phyloP scores from a whole-genome alignment of 2,888 invertebrate species.

The Ormyrus rosae region DNA sequence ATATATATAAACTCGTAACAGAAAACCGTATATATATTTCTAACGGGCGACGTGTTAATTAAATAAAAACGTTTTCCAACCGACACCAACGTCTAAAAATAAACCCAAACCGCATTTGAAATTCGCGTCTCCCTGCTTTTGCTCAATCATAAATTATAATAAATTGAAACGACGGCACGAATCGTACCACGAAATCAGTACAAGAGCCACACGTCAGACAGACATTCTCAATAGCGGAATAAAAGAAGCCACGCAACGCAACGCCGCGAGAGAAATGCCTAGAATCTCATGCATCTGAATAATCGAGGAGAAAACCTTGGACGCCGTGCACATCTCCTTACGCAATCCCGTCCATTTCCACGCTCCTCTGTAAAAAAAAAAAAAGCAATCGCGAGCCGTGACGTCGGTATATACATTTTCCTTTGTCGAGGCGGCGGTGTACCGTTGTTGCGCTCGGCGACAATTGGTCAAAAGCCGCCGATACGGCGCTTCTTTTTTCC shows the following conservation, averaged over 20 bases:
- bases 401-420: not conserved
- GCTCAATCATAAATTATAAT: no score
- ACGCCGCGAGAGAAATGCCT: conserved; percentile 14
- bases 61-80: no score
- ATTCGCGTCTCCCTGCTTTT: no score
- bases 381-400: conserved; percentile 9
- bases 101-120: no score
- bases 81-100: no score
- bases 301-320: conserved; percentile 16
- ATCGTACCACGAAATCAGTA: no score
- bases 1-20: no score
- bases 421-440: not conserved
- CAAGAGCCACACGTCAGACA: not conserved
- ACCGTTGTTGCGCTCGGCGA: not conserved
- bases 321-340: not conserved
- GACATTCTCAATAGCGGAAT: not conserved
- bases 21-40: no score
- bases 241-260: not conserved
- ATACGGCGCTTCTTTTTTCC: not conserved
- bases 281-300: conserved; percentile 13
- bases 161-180: no score
- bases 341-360: conserved; percentile 10
- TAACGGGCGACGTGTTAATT: no score
- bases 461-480: conserved; percentile 34
- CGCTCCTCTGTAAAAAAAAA: not conserved